Base-by-base conservation (phyloP, 2,888 invertebrate genomes). In the Horisme vitalbata region DNA sequence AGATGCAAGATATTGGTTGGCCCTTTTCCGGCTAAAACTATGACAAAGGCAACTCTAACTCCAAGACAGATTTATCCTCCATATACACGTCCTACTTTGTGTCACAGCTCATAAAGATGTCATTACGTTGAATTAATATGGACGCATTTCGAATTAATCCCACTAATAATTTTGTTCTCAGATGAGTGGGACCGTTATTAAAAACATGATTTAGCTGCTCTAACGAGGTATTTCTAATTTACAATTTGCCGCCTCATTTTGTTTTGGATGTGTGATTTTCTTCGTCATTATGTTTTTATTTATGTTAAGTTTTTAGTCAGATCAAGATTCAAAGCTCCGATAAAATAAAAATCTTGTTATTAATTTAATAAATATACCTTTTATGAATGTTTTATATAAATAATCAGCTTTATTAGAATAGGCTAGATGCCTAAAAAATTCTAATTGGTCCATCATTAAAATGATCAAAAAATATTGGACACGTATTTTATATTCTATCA, bases 21-120 rank as follows among this genome's bases (percentile, higher is more conserved):
- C 13, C 5, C 11, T 11, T 8, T 9, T 18, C 28, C 48, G 43
- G 34, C 20, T 24, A 30, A 28, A 27, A 11, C 0, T 10, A 1
- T 18, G 12, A 8, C 3, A 34, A 6, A 4, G 2, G 6, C 35
- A 20, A 18, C 35, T 65, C 65, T 44, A 44, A 38, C 33, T 45
- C 54, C 65, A 45, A 72, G 85, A 86, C 83, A 85, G 84, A 85
- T 86, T 86, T 86, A 86, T 84, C 72, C 72, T 70, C 71, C 74
- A 68, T 67, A 78, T 74, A 73, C 82, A 77, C 79, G 79, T 81
- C 79, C 83, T 78, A 78, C 75, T 83, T 79, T 79, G 75, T 83
- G 77, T 84, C 83, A 72, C 83, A 81, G 69, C 79, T 80, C 85
- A 80, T 85, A 86, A 86, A 85, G 70, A 83, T 76, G 82, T 86